These are phyloP conservation scores for Drosophila navojoa DNA, from an alignment of 1,140 invertebrate species.

Conservation along the genomic window DNA sequence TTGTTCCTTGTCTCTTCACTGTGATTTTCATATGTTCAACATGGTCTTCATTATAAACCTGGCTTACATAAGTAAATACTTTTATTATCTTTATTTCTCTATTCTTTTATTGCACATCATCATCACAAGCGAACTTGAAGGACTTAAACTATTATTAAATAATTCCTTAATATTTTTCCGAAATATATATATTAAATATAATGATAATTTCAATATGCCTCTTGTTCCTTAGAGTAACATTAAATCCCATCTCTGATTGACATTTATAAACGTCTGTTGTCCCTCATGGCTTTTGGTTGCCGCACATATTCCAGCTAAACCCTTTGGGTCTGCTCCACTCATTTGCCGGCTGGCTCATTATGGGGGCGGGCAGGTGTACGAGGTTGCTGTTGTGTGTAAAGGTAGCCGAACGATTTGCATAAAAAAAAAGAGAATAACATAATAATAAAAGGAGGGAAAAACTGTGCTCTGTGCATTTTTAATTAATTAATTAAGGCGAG, in stretches of 20 bases:
- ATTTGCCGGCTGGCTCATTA: constrained; percentile 9
- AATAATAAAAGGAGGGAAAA: constrained; percentile 14
- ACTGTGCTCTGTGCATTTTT: constrained; percentile 69
- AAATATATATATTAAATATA: not conserved
- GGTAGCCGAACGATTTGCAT: constrained; percentile 62
- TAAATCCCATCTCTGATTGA: constrained; percentile 36
- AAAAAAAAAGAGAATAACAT: constrained; percentile 38
- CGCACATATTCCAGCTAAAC: constrained; percentile 4
- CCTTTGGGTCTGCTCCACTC: constrained; percentile 26
- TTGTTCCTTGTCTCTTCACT: no score
- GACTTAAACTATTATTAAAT: no score
- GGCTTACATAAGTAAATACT: no score
- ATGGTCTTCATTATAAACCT: no score
- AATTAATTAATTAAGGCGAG: constrained; percentile 83
- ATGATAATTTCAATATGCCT: constrained; percentile 1
- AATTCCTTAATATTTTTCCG: no score
- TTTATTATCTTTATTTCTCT: no score
- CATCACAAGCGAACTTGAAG: no score
- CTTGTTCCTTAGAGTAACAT: constrained; percentile 5
- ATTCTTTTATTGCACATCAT: no score
- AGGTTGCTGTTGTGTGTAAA: constrained; percentile 37
- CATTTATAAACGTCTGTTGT: constrained; percentile 34
- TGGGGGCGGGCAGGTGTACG: constrained; percentile 54
- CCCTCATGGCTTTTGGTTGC: not conserved
- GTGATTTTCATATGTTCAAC: no score